Evolutionary conservation across 2,113 vertebrate genomes (phyloP).

Genomic region (Pitta sordida): DNA sequence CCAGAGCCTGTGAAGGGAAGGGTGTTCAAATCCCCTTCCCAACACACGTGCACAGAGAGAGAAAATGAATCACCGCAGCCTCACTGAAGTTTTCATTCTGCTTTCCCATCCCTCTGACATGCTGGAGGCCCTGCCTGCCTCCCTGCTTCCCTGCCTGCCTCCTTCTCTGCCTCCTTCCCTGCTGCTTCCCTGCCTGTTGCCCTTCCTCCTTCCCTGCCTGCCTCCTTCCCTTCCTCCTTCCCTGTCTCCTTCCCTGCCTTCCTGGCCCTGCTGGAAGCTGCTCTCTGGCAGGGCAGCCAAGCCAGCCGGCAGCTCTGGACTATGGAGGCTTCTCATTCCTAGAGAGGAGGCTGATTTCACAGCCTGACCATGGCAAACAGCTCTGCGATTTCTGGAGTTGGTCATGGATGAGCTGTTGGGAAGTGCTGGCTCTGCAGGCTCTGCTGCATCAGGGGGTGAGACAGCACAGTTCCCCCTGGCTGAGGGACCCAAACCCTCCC

Average conservation of each 20-base stretch:
- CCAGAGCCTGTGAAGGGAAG: background rate
- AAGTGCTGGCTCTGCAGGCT: accelerated
- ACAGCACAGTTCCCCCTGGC: background rate
- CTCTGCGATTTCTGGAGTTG: background rate
- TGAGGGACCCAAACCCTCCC: background rate
- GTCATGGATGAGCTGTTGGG: background rate
- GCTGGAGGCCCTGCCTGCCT: background rate
- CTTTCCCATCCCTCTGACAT: background rate
- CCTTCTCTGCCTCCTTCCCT: background rate
- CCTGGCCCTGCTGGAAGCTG: background rate
- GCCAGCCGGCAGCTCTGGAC: background rate
- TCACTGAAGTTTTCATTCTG: background rate
- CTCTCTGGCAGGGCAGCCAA: background rate
- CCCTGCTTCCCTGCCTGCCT: background rate
- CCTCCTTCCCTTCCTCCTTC: too few relatives aligned
- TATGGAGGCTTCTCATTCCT: constrained; percentile 21
- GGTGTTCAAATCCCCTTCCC: background rate
- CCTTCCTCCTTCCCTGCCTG: background rate
- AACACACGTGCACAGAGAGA: accelerated
- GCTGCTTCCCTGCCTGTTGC: background rate
- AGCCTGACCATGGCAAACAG: background rate
- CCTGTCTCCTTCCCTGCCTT: background rate
- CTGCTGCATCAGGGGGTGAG: background rate
- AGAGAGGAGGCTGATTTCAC: constrained; percentile 40
- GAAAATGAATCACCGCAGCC: background rate